Evolutionary conservation across 2,113 vertebrate genomes (phyloP).

Genomic region (Neodontobutis hainanensis): DNA sequence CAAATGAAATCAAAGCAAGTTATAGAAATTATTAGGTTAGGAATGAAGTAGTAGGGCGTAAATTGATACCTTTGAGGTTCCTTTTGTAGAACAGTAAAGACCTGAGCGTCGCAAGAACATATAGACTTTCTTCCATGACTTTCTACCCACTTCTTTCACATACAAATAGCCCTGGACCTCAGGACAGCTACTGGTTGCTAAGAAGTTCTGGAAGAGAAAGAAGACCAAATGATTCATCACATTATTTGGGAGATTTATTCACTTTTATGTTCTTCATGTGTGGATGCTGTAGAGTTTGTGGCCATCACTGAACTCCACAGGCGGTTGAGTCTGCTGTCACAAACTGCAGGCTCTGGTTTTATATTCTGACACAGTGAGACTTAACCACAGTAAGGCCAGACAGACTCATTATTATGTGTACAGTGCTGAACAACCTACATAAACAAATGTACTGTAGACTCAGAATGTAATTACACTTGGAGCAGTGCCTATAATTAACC

Average conservation of each 20-base stretch:
- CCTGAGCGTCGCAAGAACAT: constrained; percentile 94
- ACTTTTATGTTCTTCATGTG: constrained; percentile 6
- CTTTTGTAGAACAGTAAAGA: constrained; percentile 97
- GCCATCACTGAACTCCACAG: constrained; percentile 4
- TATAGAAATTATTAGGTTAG: not conserved
- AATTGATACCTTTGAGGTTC: constrained; percentile 89
- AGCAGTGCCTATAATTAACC: constrained; percentile 4
- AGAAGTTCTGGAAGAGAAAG: constrained; percentile 85
- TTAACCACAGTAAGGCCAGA: not conserved
- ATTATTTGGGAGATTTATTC: not conserved
- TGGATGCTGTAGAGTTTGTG: constrained; percentile 19
- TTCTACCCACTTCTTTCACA: constrained; percentile 92
- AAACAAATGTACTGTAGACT: not conserved
- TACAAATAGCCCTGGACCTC: constrained; percentile 97
- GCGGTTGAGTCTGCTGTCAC: constrained; percentile 8
- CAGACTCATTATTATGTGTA: not conserved
- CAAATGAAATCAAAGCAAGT: not conserved
- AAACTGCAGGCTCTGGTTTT: constrained; percentile 10
- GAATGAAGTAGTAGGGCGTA: not conserved
- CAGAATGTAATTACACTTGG: constrained; percentile 7
- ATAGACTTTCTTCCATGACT: constrained; percentile 96
- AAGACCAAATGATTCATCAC: too few species aligned
- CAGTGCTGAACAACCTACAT: constrained; percentile 3
- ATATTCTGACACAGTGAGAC: constrained; percentile 12
- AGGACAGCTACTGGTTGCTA: constrained; percentile 92